phyloP scores from a whole-genome alignment of 2,888 invertebrate genomes.

The Uropetala carovei region DNA sequence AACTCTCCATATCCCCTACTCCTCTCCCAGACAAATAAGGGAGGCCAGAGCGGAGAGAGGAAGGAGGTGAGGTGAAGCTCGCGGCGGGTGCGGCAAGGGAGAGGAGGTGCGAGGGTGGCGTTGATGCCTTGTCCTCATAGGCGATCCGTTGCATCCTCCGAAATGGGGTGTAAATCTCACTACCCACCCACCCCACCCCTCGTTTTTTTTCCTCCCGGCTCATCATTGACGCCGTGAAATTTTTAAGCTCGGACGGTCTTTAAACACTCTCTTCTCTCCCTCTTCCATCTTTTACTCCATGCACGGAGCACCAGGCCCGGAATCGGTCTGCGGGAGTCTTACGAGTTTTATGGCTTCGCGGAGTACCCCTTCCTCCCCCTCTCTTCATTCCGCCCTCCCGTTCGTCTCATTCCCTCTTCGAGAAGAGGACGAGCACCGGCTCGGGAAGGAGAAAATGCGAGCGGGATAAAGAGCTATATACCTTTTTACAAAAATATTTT shows the following conservation, averaged over 20 bases:
- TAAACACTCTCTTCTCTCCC: background rate
- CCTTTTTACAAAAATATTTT: background rate
- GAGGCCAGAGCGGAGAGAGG: background rate
- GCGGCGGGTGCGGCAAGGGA: background rate
- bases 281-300: background rate
- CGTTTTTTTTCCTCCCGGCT: background rate
- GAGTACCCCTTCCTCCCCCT: background rate
- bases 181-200: no score
- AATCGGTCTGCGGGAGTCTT: background rate
- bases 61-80: background rate
- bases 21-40: background rate
- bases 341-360: background rate
- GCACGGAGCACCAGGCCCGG: background rate
- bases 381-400: no score
- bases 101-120: background rate
- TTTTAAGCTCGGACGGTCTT: background rate
- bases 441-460: background rate
- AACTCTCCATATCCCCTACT: background rate
- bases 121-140: background rate
- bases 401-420: background rate
- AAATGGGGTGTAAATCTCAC: constrained; percentile 4
- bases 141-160: background rate
- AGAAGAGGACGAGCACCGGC: background rate
- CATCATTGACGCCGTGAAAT: background rate
- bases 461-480: background rate